Base-by-base conservation (phyloP, 1,140 invertebrate genomes). In the Sinonovacula constricta region DNA sequence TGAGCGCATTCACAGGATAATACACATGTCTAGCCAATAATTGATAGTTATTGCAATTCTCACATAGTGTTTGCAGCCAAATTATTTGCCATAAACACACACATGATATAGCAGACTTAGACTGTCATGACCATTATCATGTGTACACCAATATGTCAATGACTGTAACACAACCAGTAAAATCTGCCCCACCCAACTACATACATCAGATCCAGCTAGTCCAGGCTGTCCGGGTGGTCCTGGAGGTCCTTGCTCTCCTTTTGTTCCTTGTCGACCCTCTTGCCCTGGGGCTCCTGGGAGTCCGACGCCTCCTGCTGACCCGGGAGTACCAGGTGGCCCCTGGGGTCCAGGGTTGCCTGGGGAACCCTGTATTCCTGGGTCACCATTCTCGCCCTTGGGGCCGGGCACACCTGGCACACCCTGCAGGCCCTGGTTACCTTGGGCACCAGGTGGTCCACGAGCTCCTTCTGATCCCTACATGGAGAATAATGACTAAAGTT, bases 351-450 rank as follows among this genome's bases (percentile, higher is more conserved):
- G 80, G 33, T 81, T 69, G 68, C 88, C 88, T 30, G 82, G 65
- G 31, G 81, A 74, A 54, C 88, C 88, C 18, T 65, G n/a, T 2
- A 66, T 75, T 53, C 89, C 89, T 30, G 54, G 15, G 57, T 88
- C 87, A 39, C 89, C 89, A 30, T 75, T 15, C 57, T 87, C 84
- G 65, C 87, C 87, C 36, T 89, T 88, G 5, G 62, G 53, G 31
- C 89, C 88, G 26, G 79, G 56, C 0, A 56, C 28, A 22, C 88
- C 88, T 34, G 87, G 87, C 54, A 87, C 62, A 56, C 96, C 96
- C 90, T 95, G 95, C 72, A 95, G 94, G 82, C 96, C 96, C 49
- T 94, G 93, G 15, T 92, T 89, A 57, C 96, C 96, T 57, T 95
- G 92, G 4, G 94, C 93, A 62, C 96, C 96, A 51, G 94, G 94